phyloP scores from a whole-genome alignment of 2,113 vertebrate species.

The Gorsachius goisagi region DNA sequence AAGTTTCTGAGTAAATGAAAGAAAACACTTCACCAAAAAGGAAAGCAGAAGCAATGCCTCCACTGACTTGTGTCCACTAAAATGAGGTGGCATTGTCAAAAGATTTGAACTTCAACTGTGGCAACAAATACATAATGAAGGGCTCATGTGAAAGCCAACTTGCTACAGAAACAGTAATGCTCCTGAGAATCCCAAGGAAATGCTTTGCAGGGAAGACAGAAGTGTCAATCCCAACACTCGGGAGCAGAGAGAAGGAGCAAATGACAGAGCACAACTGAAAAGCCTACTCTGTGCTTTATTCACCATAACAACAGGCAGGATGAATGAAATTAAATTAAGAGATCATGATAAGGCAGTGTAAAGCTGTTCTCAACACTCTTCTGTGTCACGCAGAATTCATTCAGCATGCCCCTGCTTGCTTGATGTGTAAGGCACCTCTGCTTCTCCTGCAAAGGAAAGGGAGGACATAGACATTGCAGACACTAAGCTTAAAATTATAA shows the following conservation, averaged over 20 bases:
- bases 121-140: background rate
- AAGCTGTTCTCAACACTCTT: background rate
- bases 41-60: background rate
- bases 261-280: background rate
- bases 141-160: background rate
- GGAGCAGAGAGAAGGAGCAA: background rate
- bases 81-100: background rate
- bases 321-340: background rate
- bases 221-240: background rate
- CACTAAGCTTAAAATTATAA: background rate
- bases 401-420: conserved; percentile 48
- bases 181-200: background rate
- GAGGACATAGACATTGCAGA: background rate
- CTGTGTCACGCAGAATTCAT: background rate
- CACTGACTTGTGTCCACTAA: background rate
- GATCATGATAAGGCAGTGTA: background rate
- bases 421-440: conserved; percentile 22
- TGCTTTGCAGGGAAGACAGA: background rate
- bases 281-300: background rate
- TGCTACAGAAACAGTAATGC: background rate
- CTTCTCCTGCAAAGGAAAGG: conserved; percentile 23
- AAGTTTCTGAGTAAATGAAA: background rate
- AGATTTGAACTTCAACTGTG: background rate
- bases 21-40: background rate
- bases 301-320: background rate